A percentile compares a stretch with the other conserved stretches of the same genome.
phyloP scores from a whole-genome alignment of 2,888 invertebrate species.

The Amphipoea oculea region DNA sequence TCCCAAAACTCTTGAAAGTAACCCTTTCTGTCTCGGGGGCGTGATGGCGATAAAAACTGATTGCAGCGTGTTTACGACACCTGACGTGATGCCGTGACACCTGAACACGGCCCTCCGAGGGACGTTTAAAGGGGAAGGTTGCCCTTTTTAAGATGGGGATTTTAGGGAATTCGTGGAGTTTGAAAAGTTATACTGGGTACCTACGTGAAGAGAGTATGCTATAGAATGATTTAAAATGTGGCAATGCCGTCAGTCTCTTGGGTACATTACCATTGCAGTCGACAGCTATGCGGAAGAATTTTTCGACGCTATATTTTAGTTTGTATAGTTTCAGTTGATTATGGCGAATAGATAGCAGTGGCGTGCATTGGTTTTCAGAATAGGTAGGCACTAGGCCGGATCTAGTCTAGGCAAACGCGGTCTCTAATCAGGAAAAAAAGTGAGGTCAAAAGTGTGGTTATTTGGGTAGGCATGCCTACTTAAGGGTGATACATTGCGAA shows the following conservation, averaged over 20 bases:
- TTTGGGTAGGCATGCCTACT: too few relatives aligned
- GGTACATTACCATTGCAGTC: too few relatives aligned
- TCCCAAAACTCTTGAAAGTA: constrained; percentile 40
- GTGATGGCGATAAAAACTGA: constrained; percentile 75
- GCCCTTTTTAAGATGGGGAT: constrained; percentile 49
- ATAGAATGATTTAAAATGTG: background rate
- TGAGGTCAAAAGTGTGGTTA: too few relatives aligned
- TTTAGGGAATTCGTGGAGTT: constrained; percentile 15
- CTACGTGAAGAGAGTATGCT: background rate
- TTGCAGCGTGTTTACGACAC: constrained; percentile 73
- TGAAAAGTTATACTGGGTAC: constrained; percentile 18
- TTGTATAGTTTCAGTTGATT: too few relatives aligned
- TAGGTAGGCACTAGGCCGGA: too few relatives aligned
- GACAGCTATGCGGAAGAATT: too few relatives aligned
- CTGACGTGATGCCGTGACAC: constrained; percentile 73
- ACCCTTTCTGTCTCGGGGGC: constrained; percentile 67
- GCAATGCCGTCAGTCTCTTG: too few relatives aligned
- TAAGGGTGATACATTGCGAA: too few relatives aligned
- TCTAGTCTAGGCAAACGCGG: too few relatives aligned
- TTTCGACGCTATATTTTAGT: too few relatives aligned
- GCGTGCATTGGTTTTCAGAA: too few relatives aligned
- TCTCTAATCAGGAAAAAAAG: too few relatives aligned
- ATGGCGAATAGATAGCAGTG: background rate
- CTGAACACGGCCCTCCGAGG: constrained; percentile 68
- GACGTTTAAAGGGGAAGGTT: constrained; percentile 52